Base-by-base conservation (phyloP, 2,888 invertebrate genomes). In the Ochropleura leucogaster region DNA sequence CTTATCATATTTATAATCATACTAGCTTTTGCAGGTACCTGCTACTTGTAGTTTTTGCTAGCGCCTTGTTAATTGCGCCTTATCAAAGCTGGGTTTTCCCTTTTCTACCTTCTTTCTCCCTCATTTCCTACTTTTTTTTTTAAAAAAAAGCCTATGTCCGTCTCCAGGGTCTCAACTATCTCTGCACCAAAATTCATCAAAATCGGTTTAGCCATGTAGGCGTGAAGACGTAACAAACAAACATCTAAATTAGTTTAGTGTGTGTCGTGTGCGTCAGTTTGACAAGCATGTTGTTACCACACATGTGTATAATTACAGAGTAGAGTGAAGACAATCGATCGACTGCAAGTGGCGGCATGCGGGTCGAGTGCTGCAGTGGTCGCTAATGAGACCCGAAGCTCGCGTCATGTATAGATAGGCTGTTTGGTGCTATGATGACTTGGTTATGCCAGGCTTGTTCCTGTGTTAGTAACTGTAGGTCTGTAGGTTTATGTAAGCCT, bases 241-340 rank as follows among this genome's bases (percentile, higher is more conserved):
- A n/a, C n/a, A n/a, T n/a, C n/a, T 55, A 16, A 20, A 65, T 72
- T 10, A n/a, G 66, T 62, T 40, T 46, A 30, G 16, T 62, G 12
- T 9, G n/a, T 20, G 4, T 46, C 53, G 4, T 68, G 63, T 47
- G 55, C 20, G 12, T 72, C 51, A 66, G 51, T 44, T 42, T 67
- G 80, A 55, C 72, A 59, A 30, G 55, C 14, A 20, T 66, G 62
- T 47, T 14, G 59, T 55, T n/a, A 30, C n/a, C 9, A 9, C 51
- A 40, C 42, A 42, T 44, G 40, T 42, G 16, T 73, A 65, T 68
- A 62, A 73, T 66, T 51, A 47, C 16, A 14, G 18, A 49, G 64
- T n/a, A 12, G 42, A 44, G 55, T 60, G 69, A 63, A 72, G 83
- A 73, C 47, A 59, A 85, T 83, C 68, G 79, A 83, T 85, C 60